Base-by-base conservation (phyloP, 2,113 vertebrate species). In the Brachirus orientalis region DNA sequence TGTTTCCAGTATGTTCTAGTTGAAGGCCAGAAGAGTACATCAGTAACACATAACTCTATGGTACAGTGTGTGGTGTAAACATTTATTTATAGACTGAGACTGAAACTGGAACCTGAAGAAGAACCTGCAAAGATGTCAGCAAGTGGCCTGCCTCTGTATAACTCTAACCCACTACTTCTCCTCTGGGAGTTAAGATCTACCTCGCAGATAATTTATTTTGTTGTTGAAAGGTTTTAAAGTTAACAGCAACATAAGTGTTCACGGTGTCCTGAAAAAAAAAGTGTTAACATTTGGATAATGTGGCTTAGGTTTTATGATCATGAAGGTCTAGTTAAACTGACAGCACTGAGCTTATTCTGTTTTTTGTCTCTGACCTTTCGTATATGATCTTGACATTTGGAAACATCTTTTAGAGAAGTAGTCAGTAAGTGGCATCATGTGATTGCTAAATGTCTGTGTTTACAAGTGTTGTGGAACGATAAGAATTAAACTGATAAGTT, bases 31-130 rank as follows among this genome's bases (percentile, higher is more conserved):
- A 70, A 51, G 65, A 58, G 45, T 72, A 79, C 72, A n/a, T n/a
- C n/a, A n/a, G n/a, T n/a, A 62, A 53, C 37, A 59, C 40, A n/a
- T 17, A 46, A 81, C 55, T 63, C 13, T 69, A 20, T 14, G 28
- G 60, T 72, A 60, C 65, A 53, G 76, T 45, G 53, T 22, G 40
- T 68, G 41, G 60, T 69, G 75, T 86, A 60, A 68, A 85, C 72
- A 70, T 81, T 73, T 93, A 92, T 92, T 91, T 87, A 86, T 93
- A 90, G 87, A 84, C 47, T 87, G 88, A 90, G 87, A 84, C 47
- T 87, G 88, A 89, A 92, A 88, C 83, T 80, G 71, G 80, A 92
- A 87, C 80, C 88, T 83, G 64, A 80, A 85, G 85, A 88, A 86
- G 86, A 77, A 69, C 68, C 72, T 51, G 73, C 64, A 84, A 76